phyloP scores from a whole-genome alignment of 2,797 vertebrate species.

The Chaunax sp. region DNA sequence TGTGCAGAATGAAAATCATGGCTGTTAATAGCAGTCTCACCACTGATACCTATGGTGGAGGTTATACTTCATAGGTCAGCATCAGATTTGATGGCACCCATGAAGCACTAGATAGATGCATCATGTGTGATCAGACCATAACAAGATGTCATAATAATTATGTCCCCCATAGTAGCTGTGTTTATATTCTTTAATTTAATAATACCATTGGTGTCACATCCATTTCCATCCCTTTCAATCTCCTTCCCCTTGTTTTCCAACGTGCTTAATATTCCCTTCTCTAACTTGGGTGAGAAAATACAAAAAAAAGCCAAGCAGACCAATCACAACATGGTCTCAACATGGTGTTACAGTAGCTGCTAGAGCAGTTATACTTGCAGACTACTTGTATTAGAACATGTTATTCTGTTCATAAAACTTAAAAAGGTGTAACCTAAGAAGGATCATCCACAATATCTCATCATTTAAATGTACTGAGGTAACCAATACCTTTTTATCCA shows the following conservation, averaged over 20 bases:
- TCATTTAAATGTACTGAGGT: background rate
- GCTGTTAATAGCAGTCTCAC: background rate
- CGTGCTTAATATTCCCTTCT: background rate
- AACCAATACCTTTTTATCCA: slow-evolving; percentile 92
- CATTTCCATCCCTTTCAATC: background rate
- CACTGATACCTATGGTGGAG: background rate
- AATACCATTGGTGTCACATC: background rate
- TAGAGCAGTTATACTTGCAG: background rate
- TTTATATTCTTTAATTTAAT: background rate
- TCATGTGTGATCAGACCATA: no score
- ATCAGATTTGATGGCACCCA: background rate
- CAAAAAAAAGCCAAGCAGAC: background rate
- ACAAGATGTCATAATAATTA: no score
- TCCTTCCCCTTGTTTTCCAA: background rate
- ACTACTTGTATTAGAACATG: no score
- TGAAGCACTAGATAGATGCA: no score
- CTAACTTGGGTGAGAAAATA: background rate
- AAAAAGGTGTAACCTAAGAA: background rate
- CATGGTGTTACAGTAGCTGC: background rate
- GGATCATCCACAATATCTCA: background rate
- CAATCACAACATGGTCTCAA: background rate
- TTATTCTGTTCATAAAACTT: background rate
- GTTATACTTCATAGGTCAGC: background rate
- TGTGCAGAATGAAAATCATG: background rate
- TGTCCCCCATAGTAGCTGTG: background rate